Conservation (phyloP, 2,113 vertebrate species). For the Tautogolabrus adspersus region DNA sequence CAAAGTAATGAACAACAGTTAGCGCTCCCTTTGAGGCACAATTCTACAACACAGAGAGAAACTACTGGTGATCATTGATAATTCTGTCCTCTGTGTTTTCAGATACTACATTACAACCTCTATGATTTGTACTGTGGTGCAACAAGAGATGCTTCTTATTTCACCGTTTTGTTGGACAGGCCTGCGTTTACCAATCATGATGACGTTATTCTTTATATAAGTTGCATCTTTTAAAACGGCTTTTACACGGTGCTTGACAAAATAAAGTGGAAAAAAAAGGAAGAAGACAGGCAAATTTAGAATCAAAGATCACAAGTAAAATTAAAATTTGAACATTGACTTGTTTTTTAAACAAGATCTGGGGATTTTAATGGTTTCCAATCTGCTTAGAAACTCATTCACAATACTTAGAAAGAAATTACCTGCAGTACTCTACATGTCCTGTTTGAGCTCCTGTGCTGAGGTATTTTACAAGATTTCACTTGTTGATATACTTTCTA, state of each 20-base stretch:
- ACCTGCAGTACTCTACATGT: neutral
- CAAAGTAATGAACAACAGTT: neutral
- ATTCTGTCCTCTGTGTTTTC: neutral
- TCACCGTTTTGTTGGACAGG: too few species aligned
- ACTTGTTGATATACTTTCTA: conserved; percentile 8
- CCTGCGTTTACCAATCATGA: too few species aligned
- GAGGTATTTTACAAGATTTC: neutral
- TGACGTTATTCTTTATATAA: too few species aligned
- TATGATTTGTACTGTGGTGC: too few species aligned
- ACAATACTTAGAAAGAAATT: neutral
- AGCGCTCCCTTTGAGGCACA: neutral
- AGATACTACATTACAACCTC: neutral
- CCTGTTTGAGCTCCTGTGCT: neutral
- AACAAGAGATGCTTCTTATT: too few species aligned
- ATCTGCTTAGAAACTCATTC: neutral
- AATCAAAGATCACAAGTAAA: too few species aligned
- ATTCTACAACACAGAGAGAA: neutral
- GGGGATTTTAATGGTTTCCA: neutral
- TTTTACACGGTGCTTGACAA: too few species aligned
- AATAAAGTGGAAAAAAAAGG: too few species aligned
- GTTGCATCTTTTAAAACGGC: too few species aligned
- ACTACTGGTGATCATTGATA: neutral
- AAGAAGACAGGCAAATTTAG: too few species aligned
- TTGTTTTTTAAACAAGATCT: neutral
- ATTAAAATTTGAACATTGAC: too few species aligned